Evolutionary conservation across 2,888 invertebrate species (phyloP).

Genomic region (Charanyca ferruginea): DNA sequence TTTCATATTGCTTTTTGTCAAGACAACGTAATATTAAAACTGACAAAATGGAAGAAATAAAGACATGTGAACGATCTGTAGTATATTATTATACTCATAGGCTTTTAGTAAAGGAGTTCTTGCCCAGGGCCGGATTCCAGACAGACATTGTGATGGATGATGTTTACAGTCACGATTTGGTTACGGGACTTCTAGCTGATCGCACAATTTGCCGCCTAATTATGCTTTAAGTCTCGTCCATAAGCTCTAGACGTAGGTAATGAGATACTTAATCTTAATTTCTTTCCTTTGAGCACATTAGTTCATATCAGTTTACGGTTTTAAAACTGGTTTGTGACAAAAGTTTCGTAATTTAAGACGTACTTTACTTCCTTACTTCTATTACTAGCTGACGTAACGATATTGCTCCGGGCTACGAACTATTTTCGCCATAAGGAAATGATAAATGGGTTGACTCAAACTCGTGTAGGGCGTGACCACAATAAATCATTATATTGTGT

Average conservation of each 20-base stretch:
- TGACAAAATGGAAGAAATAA: conserved; percentile 14
- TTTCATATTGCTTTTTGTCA: conserved; percentile 13
- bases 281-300: not conserved
- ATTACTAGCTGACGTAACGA: conserved; percentile 5
- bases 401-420: conserved; percentile 23
- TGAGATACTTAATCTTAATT: conserved; percentile 12
- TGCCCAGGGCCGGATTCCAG: conserved; percentile 13
- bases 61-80: conserved; percentile 4
- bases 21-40: conserved; percentile 32
- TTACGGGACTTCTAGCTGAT: conserved; percentile 39
- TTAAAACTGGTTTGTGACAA: not conserved
- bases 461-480: conserved; percentile 41
- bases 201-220: conserved; percentile 55
- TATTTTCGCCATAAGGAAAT: conserved; percentile 43
- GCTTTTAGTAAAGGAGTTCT: conserved; percentile 26
- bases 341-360: not conserved
- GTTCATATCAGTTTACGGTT: not conserved
- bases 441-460: conserved; percentile 47
- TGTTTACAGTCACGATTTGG: conserved; percentile 40
- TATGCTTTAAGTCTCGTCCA: conserved; percentile 19
- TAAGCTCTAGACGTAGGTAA: conserved; percentile 29
- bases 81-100: conserved; percentile 9
- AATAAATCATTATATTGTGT: conserved; percentile 46
- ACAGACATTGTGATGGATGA: conserved; percentile 58
- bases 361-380: conserved; percentile 1